Base-by-base conservation (phyloP, 2,888 invertebrate genomes). In the Chrysodeixis includens region DNA sequence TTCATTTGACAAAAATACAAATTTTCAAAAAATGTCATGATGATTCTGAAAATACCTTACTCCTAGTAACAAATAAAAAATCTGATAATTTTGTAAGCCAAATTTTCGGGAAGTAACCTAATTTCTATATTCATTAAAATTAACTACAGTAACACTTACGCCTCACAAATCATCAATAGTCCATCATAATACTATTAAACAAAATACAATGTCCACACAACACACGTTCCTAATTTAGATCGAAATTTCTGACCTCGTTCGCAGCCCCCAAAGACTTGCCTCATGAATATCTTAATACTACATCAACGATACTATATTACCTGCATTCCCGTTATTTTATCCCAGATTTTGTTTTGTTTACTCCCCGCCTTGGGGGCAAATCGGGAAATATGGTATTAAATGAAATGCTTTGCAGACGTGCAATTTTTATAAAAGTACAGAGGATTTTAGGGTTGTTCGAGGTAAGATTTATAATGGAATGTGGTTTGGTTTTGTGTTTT, bases 221-320 rank as follows among this genome's bases (percentile, higher is more conserved):
- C 46, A 32, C 10, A 35, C 35, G 26, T 6, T 56, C 55, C 49
- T 49, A 18, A 51, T 56, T 30, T 30, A n/a, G 58, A 57, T 60
- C 52, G 53, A 55, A 66, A 70, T 22, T 32, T 20, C 26, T 20
- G 55, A 10, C 54, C 57, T 26, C 55, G 57, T 56, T 60, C 20
- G 18, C 44, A 55, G 54, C 66, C 74, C 75, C 73, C 56, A 67
- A 71, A 76, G 70, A 77, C 72, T 66, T 62, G 40, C 56, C 70
- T 71, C 83, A 83, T 83, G 83, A 81, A 83, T 83, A 83, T 75
- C 72, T 71, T 81, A 83, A 81, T 72, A 82, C 63, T 32, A 53
- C 61, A 77, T 74, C 77, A 74, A 22, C 57, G 66, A 46, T 51
- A 56, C 56, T 67, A 65, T 67, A 71, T 76, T 81, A 81, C 69